phyloP scores from a whole-genome alignment of 1,140 invertebrate genomes.

The Hydropsyche tenuis region DNA sequence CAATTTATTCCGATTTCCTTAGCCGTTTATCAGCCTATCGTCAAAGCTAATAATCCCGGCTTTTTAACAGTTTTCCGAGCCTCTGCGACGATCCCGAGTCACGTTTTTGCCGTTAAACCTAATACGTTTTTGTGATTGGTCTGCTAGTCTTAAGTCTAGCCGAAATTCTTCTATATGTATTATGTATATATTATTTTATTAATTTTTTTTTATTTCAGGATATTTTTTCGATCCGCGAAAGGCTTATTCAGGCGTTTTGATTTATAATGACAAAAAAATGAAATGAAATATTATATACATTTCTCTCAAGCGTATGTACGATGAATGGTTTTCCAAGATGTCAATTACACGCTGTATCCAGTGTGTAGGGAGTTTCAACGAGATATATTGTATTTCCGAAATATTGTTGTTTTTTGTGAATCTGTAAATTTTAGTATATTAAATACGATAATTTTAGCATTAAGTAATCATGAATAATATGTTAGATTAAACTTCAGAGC shows the following conservation, averaged over 20 bases:
- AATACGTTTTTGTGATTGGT: slow-evolving; percentile 29
- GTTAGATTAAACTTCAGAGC: too few species aligned
- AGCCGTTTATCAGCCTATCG: slow-evolving; percentile 16
- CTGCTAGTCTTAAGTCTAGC: too few species aligned
- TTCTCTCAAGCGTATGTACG: not conserved
- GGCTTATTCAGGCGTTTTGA: slow-evolving; percentile 14
- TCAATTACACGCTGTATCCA: slow-evolving; percentile 1
- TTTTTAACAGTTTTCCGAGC: slow-evolving; percentile 16
- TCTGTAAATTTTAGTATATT: too few species aligned
- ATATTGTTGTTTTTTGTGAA: too few species aligned
- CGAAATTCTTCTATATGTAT: too few species aligned
- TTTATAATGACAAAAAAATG: slow-evolving; percentile 15
- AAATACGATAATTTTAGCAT: too few species aligned
- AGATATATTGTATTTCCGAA: too few species aligned
- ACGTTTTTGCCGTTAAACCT: slow-evolving; percentile 34
- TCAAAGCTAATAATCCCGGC: slow-evolving; percentile 3
- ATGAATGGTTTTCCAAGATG: not conserved
- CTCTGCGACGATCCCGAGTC: slow-evolving; percentile 17
- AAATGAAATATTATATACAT: not conserved
- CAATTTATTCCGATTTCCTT: slow-evolving; percentile 18
- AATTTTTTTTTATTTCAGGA: too few species aligned
- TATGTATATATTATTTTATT: too few species aligned
- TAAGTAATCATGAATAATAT: too few species aligned
- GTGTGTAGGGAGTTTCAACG: too few species aligned
- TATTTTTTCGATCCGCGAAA: too few species aligned